phyloP scores from a whole-genome alignment of 92 coral and sea anemone species.

The Epizoanthus stellaris region DNA sequence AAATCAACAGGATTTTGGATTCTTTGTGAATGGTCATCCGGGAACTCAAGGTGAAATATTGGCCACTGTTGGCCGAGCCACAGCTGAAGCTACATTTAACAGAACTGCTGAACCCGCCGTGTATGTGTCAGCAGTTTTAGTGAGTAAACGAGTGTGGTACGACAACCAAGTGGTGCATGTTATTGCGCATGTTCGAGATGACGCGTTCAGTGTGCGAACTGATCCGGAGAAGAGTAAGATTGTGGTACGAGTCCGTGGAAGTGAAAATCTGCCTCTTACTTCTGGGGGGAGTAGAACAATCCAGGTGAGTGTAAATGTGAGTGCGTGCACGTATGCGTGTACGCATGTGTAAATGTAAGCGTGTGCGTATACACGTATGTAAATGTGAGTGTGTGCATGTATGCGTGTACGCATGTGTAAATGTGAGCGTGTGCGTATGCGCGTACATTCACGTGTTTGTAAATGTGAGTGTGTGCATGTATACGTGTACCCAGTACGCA shows the following conservation, averaged over 20 bases:
- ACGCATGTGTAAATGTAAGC: not conserved
- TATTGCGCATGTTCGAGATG: conserved; percentile 62
- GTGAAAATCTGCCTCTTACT: conserved; percentile 31
- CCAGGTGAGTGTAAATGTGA: not conserved
- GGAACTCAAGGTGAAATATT: conserved; percentile 44
- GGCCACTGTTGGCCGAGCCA: conserved; percentile 50
- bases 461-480: not conserved
- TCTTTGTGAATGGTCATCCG: conserved; percentile 52
- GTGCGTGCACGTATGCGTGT: not conserved
- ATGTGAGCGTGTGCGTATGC: not conserved
- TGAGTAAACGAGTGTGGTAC: conserved; percentile 44
- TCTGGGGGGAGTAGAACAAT: conserved; percentile 23
- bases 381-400: not conserved
- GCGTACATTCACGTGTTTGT: not conserved
- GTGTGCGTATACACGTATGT: not conserved
- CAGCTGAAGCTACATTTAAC: conserved; percentile 30
- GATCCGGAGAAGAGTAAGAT: conserved; percentile 56
- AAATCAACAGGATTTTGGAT: conserved; percentile 42
- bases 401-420: not conserved
- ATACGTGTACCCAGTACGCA: not conserved
- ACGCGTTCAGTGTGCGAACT: conserved; percentile 53
- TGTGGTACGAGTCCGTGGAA: conserved; percentile 54
- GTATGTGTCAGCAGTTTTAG: conserved; percentile 48
- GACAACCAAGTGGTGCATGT: conserved; percentile 58
- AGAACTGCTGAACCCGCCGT: conserved; percentile 37